These are phyloP conservation scores for Palaemon carinicauda DNA, from an alignment of 1,140 invertebrate species.

Conservation along the genomic window DNA sequence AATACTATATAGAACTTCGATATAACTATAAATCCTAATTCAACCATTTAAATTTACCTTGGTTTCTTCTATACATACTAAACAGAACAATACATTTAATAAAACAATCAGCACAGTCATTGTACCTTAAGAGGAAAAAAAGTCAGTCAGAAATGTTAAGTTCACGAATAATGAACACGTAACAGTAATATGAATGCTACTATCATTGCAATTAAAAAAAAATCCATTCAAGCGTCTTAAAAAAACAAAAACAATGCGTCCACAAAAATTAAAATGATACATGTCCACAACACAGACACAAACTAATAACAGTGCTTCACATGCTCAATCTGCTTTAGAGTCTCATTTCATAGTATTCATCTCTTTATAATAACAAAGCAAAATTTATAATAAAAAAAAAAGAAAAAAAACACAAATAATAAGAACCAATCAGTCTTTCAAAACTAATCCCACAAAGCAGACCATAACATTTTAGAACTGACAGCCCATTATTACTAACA, in stretches of 20 bases:
- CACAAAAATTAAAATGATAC: constrained; percentile 10
- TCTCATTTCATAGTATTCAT: constrained; percentile 16
- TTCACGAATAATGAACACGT: no score
- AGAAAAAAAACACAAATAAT: not conserved
- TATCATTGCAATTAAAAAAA: not conserved
- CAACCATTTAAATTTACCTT: no score
- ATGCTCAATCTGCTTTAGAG: constrained; percentile 31
- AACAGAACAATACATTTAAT: no score
- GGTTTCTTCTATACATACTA: no score
- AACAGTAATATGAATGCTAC: no score
- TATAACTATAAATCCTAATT: no score
- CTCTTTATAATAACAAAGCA: constrained; percentile 23
- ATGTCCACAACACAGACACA: constrained; percentile 36
- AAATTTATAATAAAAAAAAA: constrained; percentile 13
- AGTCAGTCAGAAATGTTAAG: no score
- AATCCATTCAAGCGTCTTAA: constrained; percentile 34
- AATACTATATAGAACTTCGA: no score
- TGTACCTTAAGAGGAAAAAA: no score
- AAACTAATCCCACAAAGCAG: constrained; percentile 27
- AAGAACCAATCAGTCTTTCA: not conserved
- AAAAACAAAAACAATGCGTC: not conserved
- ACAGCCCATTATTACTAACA: no score
- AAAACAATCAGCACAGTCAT: no score
- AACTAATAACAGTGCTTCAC: constrained; percentile 24
- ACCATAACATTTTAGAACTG: not conserved